Percentiles rank a stretch among this genome's conserved stretches.
These are phyloP conservation scores for Drosophila pruinosa DNA, from an alignment of 1,140 invertebrate genomes.

Conservation along the genomic window DNA sequence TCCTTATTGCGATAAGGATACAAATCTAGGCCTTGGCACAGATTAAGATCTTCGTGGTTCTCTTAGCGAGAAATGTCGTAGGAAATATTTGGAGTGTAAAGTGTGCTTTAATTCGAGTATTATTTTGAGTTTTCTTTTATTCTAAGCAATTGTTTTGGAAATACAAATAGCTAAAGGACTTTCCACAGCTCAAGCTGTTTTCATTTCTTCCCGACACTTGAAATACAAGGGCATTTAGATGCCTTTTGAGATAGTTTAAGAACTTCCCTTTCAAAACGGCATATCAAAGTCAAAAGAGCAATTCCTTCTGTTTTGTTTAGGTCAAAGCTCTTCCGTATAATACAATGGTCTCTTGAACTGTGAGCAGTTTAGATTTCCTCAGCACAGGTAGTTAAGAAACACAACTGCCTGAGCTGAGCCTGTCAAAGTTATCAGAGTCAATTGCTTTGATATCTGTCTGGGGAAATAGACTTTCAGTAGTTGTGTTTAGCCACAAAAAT, in stretches of 20 bases:
- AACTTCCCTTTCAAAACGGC: not conserved
- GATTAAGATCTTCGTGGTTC: not conserved
- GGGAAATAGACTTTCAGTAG: slow-evolving; percentile 9
- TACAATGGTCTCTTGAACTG: not conserved
- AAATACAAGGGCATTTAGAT: too few species aligned
- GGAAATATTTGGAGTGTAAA: too few species aligned
- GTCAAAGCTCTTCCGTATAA: not conserved
- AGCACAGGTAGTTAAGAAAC: not conserved
- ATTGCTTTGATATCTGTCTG: slow-evolving; percentile 6
- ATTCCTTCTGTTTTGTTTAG: not conserved
- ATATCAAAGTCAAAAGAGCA: not conserved
- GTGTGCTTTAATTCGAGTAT: not conserved
- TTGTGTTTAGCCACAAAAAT: slow-evolving; percentile 19
- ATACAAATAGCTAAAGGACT: not conserved
- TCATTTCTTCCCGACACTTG: not conserved
- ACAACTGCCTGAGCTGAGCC: not conserved
- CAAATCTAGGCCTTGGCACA: not conserved
- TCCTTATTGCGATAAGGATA: not conserved
- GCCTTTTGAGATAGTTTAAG: not conserved
- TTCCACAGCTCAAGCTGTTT: not conserved
- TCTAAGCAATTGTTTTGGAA: not conserved
- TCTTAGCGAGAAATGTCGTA: not conserved
- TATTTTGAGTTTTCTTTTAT: not conserved
- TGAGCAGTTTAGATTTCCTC: not conserved
- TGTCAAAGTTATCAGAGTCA: not conserved